Evolutionary conservation across 2,113 vertebrate species (phyloP), one percentile per base, ranked within the genome.

Genomic region (Neopipo cinnamomea): DNA sequence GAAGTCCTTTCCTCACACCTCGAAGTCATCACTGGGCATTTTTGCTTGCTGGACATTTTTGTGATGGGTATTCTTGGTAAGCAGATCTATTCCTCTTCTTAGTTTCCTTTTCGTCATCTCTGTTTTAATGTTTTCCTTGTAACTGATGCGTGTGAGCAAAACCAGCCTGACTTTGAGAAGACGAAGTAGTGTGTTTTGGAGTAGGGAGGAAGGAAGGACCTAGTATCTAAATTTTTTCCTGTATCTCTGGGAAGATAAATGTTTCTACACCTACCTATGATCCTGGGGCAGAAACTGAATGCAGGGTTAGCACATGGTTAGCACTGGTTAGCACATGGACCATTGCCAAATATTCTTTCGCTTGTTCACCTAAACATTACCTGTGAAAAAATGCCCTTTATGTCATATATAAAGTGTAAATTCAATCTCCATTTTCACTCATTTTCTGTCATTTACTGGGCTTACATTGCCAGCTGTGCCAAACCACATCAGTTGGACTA

Each of bases 381-480:
- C 95, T 89, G 96, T 97, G 96, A 98, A 93, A 97, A 96, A 96
- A 92, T 94, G 47, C 20, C 76, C 80, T 94, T 97, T 96, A 92
- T 91, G 92, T 76, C 75, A 84, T 89, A 92, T 76, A 95, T 93
- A 88, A 96, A 82, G 89, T 97, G 74, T 96, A 96, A 98, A 97
- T 96, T 97, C 91, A 96, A 91, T 93, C 95, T 97, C 92, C 86
- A 76, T 94, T 91, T 95, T 97, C 91, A 93, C 74, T 95, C 58
- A 74, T 74, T 88, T 95, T 94, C 93, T 95, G 81, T 95, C 83
- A 93, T 95, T 96, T 96, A 96, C 83, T 93, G 79, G 59, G 13
- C 77, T 22, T 47, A 77, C 70, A 65, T 56, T 91, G 72, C 82
- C 95, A 96, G 73, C 93, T 97, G 89, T 93, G 86, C 77, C 88